Evolutionary conservation across 2,888 invertebrate genomes (phyloP).

Genomic region (Prosapia bicincta): DNA sequence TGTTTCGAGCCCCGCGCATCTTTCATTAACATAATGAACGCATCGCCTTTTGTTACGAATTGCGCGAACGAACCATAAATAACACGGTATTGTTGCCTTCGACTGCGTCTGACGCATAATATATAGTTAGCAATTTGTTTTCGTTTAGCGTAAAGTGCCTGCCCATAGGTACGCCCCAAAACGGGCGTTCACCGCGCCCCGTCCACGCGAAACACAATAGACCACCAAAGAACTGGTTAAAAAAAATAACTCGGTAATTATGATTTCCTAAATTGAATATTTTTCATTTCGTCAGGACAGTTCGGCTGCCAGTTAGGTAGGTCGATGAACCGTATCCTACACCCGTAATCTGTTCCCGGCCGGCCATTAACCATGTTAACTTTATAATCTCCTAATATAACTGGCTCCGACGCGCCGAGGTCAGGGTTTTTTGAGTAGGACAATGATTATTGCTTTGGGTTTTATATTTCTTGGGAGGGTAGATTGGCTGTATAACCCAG

Average conservation of each 20-base stretch:
- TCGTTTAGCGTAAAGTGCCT: background rate
- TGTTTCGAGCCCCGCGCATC: background rate
- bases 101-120: background rate
- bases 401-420: background rate
- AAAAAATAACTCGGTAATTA: background rate
- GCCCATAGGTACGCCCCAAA: background rate
- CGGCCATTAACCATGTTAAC: background rate
- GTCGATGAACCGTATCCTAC: background rate
- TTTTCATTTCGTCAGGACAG: background rate
- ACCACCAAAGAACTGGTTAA: background rate
- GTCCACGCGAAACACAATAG: background rate
- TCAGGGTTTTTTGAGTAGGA: background rate
- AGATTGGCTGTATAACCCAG: background rate
- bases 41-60: background rate
- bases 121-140: background rate
- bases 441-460: background rate
- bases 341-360: background rate
- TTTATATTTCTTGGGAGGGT: background rate
- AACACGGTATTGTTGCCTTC: background rate
- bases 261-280: background rate
- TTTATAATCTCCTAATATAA: background rate
- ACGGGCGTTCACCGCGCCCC: background rate
- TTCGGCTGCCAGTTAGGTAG: background rate
- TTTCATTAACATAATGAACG: background rate
- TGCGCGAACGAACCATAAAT: background rate